Evolutionary conservation across 2,113 vertebrate species (phyloP).

Genomic region (Octodon degus): DNA sequence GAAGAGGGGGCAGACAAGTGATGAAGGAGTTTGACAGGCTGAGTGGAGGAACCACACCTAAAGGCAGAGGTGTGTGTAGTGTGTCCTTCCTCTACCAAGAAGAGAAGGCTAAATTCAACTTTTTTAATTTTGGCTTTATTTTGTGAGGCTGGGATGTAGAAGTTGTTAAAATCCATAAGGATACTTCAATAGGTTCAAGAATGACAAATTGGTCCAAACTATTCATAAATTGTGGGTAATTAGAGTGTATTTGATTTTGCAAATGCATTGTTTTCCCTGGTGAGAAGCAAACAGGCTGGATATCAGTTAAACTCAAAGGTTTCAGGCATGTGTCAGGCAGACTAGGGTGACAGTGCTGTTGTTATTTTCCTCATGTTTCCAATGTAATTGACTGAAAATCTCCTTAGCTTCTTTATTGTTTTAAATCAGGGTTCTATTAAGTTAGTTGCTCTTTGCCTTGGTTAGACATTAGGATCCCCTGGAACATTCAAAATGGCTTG

Average conservation of each 20-base stretch:
- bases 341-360: not conserved
- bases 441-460: not conserved
- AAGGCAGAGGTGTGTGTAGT: not conserved
- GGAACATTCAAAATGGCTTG: not conserved
- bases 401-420: not conserved
- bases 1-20: not conserved
- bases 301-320: not conserved
- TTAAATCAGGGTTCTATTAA: not conserved
- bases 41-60: not conserved
- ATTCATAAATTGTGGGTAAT: not conserved
- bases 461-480: not conserved
- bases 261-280: not conserved
- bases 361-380: not conserved
- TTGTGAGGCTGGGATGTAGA: not conserved
- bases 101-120: not conserved
- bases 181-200: not conserved
- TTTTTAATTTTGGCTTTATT: not conserved
- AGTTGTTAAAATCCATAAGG: not conserved
- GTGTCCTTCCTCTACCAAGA: not conserved
- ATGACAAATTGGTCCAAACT: not conserved
- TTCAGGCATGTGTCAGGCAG: not conserved
- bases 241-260: conserved; percentile 13
- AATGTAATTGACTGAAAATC: not conserved
- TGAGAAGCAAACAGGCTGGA: not conserved
- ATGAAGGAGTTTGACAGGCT: not conserved